Evolutionary conservation across 1,140 invertebrate genomes (phyloP), one percentile per base, ranked within the genome.

Genomic region (Papilio dardanus): DNA sequence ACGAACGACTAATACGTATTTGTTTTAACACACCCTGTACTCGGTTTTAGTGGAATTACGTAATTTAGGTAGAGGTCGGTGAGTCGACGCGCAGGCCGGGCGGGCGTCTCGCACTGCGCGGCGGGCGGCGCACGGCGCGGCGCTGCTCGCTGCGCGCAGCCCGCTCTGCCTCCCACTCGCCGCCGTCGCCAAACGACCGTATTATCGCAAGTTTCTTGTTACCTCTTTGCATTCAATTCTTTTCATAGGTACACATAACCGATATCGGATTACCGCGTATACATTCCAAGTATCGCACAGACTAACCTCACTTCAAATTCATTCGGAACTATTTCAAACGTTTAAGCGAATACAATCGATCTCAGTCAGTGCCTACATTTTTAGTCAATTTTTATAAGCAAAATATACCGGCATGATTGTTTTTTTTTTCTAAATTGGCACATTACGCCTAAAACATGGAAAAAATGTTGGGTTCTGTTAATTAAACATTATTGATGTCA

Each of bases 41-140:
- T 88, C 76, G 83, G 83, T 86, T 90, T 89, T 88, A 82, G 79
- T 88, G 83, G 87, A 91, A 91, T 93, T 93, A 93, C 90, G 92
- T 93, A 93, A 93, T 92, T 89, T 90, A 77, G 79, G 78, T 81
- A 93, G 89, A 93, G 88, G 90, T 92, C 91, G 89, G 89, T 87
- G 86, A 86, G 87, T 84, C 86, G 86, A 88, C 87, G 90, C 91
- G 90, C 91, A 93, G 89, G 90, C 89, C 91, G 83, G 84, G 83
- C 87, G 86, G 86, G 88, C 89, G 88, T 89, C 83, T 88, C 87
- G 89, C 88, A 90, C 88, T 91, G 92, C 92, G 90, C 90, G 90
- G 83, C 42, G 6, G 42, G 16, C n/a, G 42, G 42, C 42, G 42
- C 42, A 46, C 42, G 42, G 4, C 42, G n/a, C 81, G 79, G 83